Evolutionary conservation across 2,113 vertebrate species (phyloP).

Genomic region (Corydoras sp.): DNA sequence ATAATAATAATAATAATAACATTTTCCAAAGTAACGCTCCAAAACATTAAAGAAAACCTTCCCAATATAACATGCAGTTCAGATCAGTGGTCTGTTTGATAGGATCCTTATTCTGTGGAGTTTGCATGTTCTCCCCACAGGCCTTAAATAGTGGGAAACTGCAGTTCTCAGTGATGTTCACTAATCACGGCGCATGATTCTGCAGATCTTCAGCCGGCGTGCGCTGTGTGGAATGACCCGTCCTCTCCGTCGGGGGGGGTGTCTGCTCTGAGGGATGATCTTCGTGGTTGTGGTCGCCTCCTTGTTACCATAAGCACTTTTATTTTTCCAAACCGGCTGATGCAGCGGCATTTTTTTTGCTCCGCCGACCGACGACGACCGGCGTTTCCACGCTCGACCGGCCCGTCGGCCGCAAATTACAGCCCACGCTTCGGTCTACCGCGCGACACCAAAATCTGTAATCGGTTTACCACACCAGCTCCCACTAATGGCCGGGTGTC

Average conservation of each 20-base stretch:
- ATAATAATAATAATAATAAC: too few species aligned
- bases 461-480: slow-evolving; percentile 52
- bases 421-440: slow-evolving; percentile 62
- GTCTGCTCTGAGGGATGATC: slow-evolving; percentile 1
- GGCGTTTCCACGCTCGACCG: slow-evolving; percentile 46
- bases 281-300: slow-evolving; percentile 22
- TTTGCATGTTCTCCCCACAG: too few species aligned
- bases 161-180: too few species aligned
- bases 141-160: too few species aligned
- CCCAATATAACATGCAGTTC: too few species aligned
- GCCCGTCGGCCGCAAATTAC: slow-evolving; percentile 38
- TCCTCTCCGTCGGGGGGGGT: not conserved
- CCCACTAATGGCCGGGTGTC: slow-evolving; percentile 61
- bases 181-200: too few species aligned
- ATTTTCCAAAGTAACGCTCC: too few species aligned
- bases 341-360: slow-evolving; percentile 4
- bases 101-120: too few species aligned
- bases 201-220: too few species aligned
- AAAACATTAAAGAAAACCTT: too few species aligned
- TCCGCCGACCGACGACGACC: slow-evolving; percentile 11
- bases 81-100: too few species aligned
- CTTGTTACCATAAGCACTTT: slow-evolving; percentile 16
- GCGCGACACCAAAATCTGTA: slow-evolving; percentile 54
- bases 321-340: not conserved
- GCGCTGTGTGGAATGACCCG: not conserved